Conservation (phyloP, 1,140 invertebrate species). For the Dendrolimus punctatus region DNA sequence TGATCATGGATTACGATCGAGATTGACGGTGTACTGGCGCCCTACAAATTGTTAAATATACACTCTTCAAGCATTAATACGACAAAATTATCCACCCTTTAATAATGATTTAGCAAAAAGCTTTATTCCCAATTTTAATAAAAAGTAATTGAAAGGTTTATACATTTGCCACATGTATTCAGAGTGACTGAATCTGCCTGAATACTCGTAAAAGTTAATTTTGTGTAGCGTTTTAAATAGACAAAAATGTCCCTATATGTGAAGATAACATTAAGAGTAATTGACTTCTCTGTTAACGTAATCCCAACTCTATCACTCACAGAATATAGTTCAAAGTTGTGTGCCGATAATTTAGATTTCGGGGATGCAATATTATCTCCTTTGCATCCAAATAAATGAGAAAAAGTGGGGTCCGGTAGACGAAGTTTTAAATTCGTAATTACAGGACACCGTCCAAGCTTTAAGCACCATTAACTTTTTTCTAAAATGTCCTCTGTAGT, state of each 20-base stretch:
- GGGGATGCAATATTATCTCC: constrained; percentile 61
- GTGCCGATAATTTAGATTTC: constrained; percentile 27
- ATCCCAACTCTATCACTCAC: constrained; percentile 23
- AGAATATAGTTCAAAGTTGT: constrained; percentile 21
- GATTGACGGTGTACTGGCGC: too few relatives aligned
- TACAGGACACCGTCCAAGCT: constrained; percentile 64
- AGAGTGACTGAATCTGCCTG: constrained; percentile 1
- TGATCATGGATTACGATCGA: too few relatives aligned
- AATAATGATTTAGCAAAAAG: too few relatives aligned
- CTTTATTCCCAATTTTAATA: too few relatives aligned
- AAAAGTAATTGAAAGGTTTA: too few relatives aligned
- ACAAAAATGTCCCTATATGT: constrained; percentile 44
- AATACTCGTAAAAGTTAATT: constrained; percentile 47
- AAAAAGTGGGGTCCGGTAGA: constrained; percentile 60
- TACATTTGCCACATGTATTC: neutral
- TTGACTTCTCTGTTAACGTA: constrained; percentile 25
- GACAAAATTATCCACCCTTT: too few relatives aligned
- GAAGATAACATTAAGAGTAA: constrained; percentile 60
- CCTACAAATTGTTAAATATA: too few relatives aligned
- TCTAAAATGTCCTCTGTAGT: constrained; percentile 32
- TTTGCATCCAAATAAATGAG: constrained; percentile 62
- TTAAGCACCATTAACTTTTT: constrained; percentile 69
- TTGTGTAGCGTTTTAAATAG: constrained; percentile 41
- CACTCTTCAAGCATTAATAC: too few relatives aligned
- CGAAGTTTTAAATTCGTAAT: constrained; percentile 71